Evolutionary conservation across 2,797 vertebrate species (phyloP).

Genomic region (Gymnothorax javanicus): DNA sequence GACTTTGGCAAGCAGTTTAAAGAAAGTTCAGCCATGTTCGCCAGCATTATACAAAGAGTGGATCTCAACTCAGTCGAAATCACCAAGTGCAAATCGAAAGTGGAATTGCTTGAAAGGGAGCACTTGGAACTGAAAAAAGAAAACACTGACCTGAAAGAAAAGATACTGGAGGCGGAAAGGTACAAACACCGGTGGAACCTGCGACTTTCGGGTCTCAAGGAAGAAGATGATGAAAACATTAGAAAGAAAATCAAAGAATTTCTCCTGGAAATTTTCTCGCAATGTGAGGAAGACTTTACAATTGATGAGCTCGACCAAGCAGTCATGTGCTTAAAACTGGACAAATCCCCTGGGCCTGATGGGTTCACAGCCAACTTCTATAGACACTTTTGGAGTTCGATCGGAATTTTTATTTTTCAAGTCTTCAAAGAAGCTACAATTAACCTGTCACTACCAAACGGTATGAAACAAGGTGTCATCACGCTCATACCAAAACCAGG

Average conservation of each 20-base stretch:
- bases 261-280: background rate
- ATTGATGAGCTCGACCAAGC: no score
- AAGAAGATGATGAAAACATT: background rate
- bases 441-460: no score
- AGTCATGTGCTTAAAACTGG: no score
- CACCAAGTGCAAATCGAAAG: background rate
- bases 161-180: background rate
- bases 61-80: background rate
- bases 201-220: constrained; percentile 4
- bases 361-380: no score
- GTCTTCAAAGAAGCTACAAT: no score
- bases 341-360: no score
- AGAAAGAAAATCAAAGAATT: background rate
- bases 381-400: no score
- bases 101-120: background rate
- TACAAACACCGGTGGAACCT: background rate
- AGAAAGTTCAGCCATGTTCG: constrained; percentile 3
- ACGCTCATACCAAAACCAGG: no score
- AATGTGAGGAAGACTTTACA: no score
- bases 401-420: no score
- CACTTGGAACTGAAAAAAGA: background rate
- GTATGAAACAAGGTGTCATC: no score
- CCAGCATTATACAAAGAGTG: background rate
- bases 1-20: background rate
- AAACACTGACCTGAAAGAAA: background rate